A percentile compares a stretch with the other conserved stretches of the same genome.
Evolutionary conservation across 2,888 invertebrate species (phyloP).

Genomic region (Protula sp.): DNA sequence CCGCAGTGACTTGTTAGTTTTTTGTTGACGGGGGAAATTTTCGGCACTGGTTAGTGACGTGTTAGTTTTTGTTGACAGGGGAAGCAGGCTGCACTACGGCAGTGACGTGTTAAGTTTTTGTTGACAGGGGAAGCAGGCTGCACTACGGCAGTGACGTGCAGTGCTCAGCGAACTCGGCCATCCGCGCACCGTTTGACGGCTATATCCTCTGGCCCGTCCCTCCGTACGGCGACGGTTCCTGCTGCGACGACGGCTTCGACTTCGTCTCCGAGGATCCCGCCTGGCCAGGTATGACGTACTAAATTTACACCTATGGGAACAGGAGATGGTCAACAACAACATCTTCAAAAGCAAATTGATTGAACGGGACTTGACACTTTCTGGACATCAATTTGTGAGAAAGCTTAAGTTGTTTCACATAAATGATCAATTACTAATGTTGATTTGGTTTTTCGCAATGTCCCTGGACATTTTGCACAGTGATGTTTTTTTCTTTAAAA

Average conservation of each 20-base stretch:
- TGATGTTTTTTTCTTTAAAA: too few species aligned
- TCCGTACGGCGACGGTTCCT: background rate
- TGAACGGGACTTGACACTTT: too few species aligned
- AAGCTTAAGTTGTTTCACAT: too few species aligned
- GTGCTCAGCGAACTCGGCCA: background rate
- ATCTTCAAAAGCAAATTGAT: too few species aligned
- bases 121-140: background rate
- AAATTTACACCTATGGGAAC: too few species aligned
- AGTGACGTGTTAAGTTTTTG: background rate
- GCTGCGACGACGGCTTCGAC: background rate
- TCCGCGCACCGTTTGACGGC: background rate
- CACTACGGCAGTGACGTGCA: background rate
- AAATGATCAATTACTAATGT: too few species aligned
- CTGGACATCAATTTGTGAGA: too few species aligned
- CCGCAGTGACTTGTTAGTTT: background rate
- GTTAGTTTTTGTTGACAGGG: too few species aligned
- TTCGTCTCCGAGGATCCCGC: background rate
- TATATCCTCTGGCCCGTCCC: background rate
- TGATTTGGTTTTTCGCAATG: too few species aligned
- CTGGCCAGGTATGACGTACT: background rate
- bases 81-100: background rate
- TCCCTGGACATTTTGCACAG: too few species aligned
- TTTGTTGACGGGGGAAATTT: background rate
- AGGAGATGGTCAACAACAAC: too few species aligned
- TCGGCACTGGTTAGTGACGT: too few species aligned